These are phyloP conservation scores for Ispidina picta DNA, from an alignment of 2,797 vertebrate species.

Conservation along the genomic window DNA sequence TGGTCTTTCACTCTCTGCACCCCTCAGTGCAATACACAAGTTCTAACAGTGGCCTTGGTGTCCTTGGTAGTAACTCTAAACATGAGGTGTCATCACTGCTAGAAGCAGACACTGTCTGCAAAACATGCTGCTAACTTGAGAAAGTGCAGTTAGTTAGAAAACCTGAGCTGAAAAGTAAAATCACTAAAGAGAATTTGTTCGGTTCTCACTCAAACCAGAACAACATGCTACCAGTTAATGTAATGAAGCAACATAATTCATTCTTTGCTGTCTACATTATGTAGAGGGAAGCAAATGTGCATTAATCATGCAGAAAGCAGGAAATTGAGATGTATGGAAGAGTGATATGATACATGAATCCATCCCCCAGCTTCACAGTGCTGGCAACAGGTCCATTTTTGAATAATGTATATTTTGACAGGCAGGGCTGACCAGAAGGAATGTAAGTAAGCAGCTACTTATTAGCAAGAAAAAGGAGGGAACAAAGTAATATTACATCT, in stretches of 20 bases:
- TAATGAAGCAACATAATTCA: constrained; percentile 72
- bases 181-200: no score
- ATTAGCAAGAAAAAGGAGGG: constrained; percentile 33
- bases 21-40: no score
- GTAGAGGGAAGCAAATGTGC: constrained; percentile 54
- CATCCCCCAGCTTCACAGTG: constrained; percentile 21
- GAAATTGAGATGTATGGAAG: constrained; percentile 71
- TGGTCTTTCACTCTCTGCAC: no score
- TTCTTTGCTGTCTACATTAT: constrained; percentile 64
- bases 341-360: constrained; percentile 53
- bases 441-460: constrained; percentile 22
- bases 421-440: constrained; percentile 58
- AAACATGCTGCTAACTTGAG: no score
- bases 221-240: constrained; percentile 57
- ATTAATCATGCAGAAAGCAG: constrained; percentile 71
- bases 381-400: constrained; percentile 56
- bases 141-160: no score
- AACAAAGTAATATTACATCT: constrained; percentile 2
- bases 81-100: no score
- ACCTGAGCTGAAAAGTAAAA: no score
- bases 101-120: no score
- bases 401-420: constrained; percentile 51
- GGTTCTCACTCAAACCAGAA: no score
- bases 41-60: no score
- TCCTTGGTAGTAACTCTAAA: no score